phyloP scores from a whole-genome alignment of 2,888 invertebrate genomes.

The Lycaena phlaeas region DNA sequence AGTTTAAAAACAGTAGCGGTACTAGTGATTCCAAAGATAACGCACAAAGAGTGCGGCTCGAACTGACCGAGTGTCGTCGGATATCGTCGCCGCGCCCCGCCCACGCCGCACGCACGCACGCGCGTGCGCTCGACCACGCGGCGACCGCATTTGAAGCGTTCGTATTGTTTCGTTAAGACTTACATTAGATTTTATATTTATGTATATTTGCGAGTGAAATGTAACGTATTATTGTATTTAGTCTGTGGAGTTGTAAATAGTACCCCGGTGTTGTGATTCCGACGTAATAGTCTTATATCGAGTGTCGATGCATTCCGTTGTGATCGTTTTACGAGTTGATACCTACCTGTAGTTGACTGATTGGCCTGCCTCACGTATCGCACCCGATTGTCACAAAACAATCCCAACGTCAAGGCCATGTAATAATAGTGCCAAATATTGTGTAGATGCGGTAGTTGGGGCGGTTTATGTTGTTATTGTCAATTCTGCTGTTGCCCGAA shows the following conservation, averaged over 20 bases:
- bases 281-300: slow-evolving; percentile 7
- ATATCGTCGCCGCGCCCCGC: too few relatives aligned
- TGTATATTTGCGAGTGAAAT: slow-evolving; percentile 54
- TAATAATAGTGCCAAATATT: slow-evolving; percentile 64
- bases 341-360: slow-evolving; percentile 8
- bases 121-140: too few relatives aligned
- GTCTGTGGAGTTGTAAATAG: slow-evolving; percentile 60
- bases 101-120: too few relatives aligned
- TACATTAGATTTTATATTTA: slow-evolving; percentile 44
- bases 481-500: neutral
- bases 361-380: neutral
- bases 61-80: slow-evolving; percentile 1
- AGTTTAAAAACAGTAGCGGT: slow-evolving; percentile 15
- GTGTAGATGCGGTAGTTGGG: slow-evolving; percentile 44
- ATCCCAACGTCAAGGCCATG: neutral
- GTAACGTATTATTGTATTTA: slow-evolving; percentile 33
- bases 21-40: slow-evolving; percentile 25
- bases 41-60: slow-evolving; percentile 23
- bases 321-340: neutral
- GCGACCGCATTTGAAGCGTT: slow-evolving; percentile 15
- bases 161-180: slow-evolving; percentile 28
- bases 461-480: slow-evolving; percentile 18
- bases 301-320: slow-evolving; percentile 17
- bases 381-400: neutral
- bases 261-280: slow-evolving; percentile 58